Conservation (phyloP, 2,888 invertebrate species). For the Tachina fera region DNA sequence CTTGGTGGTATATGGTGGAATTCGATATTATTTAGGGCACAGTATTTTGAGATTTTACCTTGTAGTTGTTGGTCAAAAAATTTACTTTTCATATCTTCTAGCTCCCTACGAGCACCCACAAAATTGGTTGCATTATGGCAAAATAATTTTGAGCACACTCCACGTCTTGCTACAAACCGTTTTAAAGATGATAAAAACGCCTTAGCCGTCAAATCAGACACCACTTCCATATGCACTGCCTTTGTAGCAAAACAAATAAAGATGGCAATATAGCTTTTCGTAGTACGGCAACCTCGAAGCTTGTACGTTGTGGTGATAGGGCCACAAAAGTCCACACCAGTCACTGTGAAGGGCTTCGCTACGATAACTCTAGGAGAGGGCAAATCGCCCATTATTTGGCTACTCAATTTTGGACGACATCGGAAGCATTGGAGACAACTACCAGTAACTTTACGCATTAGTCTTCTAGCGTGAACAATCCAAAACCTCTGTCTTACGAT, state of each 20-base stretch:
- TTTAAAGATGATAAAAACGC: constrained; percentile 66
- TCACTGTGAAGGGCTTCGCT: constrained; percentile 52
- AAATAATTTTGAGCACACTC: constrained; percentile 51
- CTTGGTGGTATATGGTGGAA: constrained; percentile 64
- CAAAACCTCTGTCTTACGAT: constrained; percentile 63
- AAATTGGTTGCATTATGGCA: constrained; percentile 72
- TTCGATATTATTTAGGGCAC: constrained; percentile 53
- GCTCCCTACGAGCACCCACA: constrained; percentile 57
- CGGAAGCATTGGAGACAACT: constrained; percentile 54
- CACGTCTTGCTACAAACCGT: constrained; percentile 67
- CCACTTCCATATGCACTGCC: constrained; percentile 65
- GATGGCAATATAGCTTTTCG: constrained; percentile 50
- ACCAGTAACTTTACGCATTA: constrained; percentile 16
- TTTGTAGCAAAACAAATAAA: constrained; percentile 53
- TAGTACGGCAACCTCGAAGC: constrained; percentile 27
- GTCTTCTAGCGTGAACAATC: constrained; percentile 54
- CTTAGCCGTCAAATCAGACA: constrained; percentile 62
- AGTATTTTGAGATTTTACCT: constrained; percentile 44
- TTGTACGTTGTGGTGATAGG: constrained; percentile 39
- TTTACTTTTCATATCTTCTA: constrained; percentile 15
- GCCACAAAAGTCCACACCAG: constrained; percentile 61
- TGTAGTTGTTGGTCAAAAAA: constrained; percentile 58
- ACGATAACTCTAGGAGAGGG: constrained; percentile 54
- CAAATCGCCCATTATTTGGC: constrained; percentile 63
- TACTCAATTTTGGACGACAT: constrained; percentile 54